These are phyloP conservation scores for Paragorgia papillata DNA, from an alignment of 92 coral and sea anemone species.

Conservation along the genomic window DNA sequence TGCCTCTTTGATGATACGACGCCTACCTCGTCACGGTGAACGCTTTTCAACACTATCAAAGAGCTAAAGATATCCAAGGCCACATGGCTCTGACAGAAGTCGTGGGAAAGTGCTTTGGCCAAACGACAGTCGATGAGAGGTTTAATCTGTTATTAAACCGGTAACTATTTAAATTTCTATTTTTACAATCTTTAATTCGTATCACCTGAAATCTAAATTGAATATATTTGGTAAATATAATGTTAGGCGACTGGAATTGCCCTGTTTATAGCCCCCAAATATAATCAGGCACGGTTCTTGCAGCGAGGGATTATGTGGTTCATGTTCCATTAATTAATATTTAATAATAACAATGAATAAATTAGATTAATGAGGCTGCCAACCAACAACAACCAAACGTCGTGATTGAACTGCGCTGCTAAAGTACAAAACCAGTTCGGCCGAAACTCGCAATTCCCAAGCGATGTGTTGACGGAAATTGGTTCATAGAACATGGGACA, in stretches of 20 bases:
- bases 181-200: too few species aligned
- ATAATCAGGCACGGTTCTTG: too few species aligned
- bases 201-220: too few species aligned
- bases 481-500: constrained; percentile 13
- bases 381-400: neutral
- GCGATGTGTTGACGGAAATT: constrained; percentile 8
- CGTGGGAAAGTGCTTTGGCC: neutral
- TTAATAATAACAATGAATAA: constrained; percentile 8
- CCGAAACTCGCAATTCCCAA: neutral
- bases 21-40: constrained; percentile 32
- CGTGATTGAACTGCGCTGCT: neutral
- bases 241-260: too few species aligned
- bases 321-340: too few species aligned
- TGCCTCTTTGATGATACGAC: constrained; percentile 15
- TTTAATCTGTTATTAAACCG: too few species aligned
- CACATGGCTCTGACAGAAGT: constrained; percentile 1
- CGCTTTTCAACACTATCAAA: constrained; percentile 19
- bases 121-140: too few species aligned
- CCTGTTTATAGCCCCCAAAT: too few species aligned
- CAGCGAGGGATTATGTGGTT: too few species aligned
- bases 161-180: too few species aligned
- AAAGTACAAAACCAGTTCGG: neutral
- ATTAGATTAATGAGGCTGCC: constrained; percentile 4
- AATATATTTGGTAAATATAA: too few species aligned
- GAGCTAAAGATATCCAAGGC: neutral